Evolutionary conservation across 2,888 invertebrate genomes (phyloP).

Genomic region (Drosophila niveifrons): DNA sequence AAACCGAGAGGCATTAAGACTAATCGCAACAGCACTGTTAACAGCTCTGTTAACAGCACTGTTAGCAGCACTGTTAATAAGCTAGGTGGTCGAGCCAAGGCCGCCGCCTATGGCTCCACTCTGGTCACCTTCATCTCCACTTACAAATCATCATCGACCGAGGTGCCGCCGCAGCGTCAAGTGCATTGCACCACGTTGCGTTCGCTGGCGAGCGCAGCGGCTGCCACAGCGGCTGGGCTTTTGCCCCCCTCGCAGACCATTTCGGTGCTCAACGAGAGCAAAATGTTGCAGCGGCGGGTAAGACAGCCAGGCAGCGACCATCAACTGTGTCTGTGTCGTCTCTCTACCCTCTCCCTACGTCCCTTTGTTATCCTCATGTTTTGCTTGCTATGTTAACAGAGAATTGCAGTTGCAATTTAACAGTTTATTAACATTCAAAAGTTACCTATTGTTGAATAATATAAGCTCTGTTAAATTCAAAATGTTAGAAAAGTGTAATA

Average conservation of each 20-base stretch:
- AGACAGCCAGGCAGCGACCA: constrained; percentile 85
- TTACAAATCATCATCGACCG: constrained; percentile 33
- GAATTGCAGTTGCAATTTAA: too few relatives aligned
- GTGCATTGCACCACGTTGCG: constrained; percentile 66
- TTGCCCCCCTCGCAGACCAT: constrained; percentile 75
- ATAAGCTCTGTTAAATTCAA: too few relatives aligned
- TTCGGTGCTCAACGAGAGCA: constrained; percentile 86
- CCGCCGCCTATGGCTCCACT: constrained; percentile 61
- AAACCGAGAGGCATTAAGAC: background rate
- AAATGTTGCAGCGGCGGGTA: constrained; percentile 95
- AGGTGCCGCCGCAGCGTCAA: constrained; percentile 57
- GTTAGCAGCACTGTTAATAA: constrained; percentile 23
- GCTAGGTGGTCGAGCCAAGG: constrained; percentile 48
- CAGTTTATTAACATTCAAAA: too few relatives aligned
- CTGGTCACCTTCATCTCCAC: constrained; percentile 65
- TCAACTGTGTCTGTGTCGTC: background rate
- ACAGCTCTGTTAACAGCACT: background rate
- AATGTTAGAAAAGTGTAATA: too few relatives aligned
- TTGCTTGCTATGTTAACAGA: too few relatives aligned
- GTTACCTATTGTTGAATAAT: too few relatives aligned
- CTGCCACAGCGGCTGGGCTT: constrained; percentile 66
- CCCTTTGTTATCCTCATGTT: too few relatives aligned
- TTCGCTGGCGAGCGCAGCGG: constrained; percentile 66
- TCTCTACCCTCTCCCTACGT: background rate
- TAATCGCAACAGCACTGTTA: constrained; percentile 2